phyloP scores from a whole-genome alignment of 2,113 vertebrate genomes.

The Nibea coibor region DNA sequence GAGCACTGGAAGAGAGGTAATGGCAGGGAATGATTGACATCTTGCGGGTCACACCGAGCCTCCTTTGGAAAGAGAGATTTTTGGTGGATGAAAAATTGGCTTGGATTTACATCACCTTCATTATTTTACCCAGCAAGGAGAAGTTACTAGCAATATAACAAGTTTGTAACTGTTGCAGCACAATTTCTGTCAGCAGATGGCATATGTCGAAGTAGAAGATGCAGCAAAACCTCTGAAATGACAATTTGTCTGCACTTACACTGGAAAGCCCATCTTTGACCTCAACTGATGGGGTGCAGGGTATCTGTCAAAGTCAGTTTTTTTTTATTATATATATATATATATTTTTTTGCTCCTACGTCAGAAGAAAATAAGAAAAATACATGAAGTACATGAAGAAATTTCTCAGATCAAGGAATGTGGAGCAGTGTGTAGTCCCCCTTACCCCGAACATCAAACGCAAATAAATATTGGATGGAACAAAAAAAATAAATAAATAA shows the following conservation, averaged over 20 bases:
- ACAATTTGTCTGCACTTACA: constrained; percentile 27
- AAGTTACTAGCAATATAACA: constrained; percentile 48
- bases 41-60: constrained; percentile 32
- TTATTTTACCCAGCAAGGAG: constrained; percentile 64
- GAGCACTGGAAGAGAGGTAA: constrained; percentile 61
- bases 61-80: constrained; percentile 42
- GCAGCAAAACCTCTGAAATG: constrained; percentile 26
- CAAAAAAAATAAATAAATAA: too few relatives aligned
- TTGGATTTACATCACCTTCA: constrained; percentile 73
- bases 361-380: background rate
- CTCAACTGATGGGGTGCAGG: background rate
- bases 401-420: background rate
- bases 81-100: constrained; percentile 56
- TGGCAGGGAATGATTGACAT: constrained; percentile 75
- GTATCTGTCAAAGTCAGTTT: constrained; percentile 8
- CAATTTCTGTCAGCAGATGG: constrained; percentile 38
- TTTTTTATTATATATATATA: background rate
- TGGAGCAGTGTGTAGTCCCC: background rate
- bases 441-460: background rate
- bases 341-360: background rate
- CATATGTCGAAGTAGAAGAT: constrained; percentile 23
- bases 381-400: background rate
- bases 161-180: constrained; percentile 50
- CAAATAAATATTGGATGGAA: background rate
- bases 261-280: constrained; percentile 12